phyloP scores from a whole-genome alignment of 2,113 vertebrate genomes.

The Solenodon paradoxus region DNA sequence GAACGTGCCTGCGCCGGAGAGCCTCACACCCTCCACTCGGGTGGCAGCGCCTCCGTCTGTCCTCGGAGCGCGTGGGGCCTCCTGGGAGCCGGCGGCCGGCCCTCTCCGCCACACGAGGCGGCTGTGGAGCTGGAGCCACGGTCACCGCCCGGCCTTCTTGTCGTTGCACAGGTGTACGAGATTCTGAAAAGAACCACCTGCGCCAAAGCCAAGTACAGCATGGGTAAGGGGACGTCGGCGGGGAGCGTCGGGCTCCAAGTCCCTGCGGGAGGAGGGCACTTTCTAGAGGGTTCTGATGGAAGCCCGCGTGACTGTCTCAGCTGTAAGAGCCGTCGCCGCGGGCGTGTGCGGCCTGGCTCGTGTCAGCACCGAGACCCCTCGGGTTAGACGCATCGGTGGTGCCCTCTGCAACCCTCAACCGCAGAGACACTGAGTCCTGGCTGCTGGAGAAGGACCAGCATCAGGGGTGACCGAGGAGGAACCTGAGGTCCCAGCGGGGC shows the following conservation, averaged over 20 bases:
- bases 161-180: slow-evolving; percentile 89
- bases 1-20: too few relatives aligned
- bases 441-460: background rate
- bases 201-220: slow-evolving; percentile 90
- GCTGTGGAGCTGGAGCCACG: rapidly evolving
- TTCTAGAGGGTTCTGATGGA: slow-evolving; percentile 50
- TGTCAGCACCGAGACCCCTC: background rate
- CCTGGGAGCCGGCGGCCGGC: too few relatives aligned
- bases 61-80: too few relatives aligned
- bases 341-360: background rate
- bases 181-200: slow-evolving; percentile 94
- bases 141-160: background rate
- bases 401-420: rapidly evolving
- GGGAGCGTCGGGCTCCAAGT: too few relatives aligned
- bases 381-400: rapidly evolving
- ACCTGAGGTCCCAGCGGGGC: too few relatives aligned
- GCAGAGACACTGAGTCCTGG: background rate
- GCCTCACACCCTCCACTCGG: too few relatives aligned
- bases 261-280: too few relatives aligned
- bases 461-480: background rate
- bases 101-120: too few relatives aligned
- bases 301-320: background rate
- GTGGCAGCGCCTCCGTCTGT: too few relatives aligned
- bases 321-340: rapidly evolving
- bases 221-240: slow-evolving; percentile 86